Evolutionary conservation across 2,888 invertebrate genomes (phyloP), one percentile per base, ranked within the genome.

Genomic region (Embidobia sp.): DNA sequence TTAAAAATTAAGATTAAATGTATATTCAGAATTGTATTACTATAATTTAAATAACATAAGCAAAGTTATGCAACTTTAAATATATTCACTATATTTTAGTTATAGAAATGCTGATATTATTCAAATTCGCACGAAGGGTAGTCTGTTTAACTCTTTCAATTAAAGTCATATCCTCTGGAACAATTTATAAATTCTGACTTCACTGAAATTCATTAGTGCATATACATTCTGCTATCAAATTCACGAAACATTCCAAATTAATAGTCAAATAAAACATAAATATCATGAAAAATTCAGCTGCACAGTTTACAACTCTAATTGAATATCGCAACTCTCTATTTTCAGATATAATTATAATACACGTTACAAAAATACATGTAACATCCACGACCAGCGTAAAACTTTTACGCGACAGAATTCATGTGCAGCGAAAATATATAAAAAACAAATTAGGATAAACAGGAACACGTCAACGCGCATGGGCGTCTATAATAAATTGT

Each of bases 351-450:
- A 22, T 22, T 22, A 4, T 22, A n/a, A n/a, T n/a, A n/a, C n/a
- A n/a, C n/a, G n/a, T n/a, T n/a, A n/a, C n/a, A n/a, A n/a, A n/a
- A n/a, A n/a, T n/a, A n/a, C n/a, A n/a, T n/a, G n/a, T n/a, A n/a
- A n/a, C n/a, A 6, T 22, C 22, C 22, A 22, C 6, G 6, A 22
- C 3, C 3, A 6, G 6, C 33, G 33, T 46, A 46, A 33, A 46
- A 29, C 8, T 59, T 46, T 59, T 59, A 59, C 31, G 46, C 33
- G 10, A 13, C 11, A 61, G 48, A 48, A 16, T 11, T 37, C 35
- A 48, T 61, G 61, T 48, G 48, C 61, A 48, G 35, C 48, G 10
- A 46, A 61, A 61, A 49, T 63, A 49, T 63, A 49, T 49, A 40
- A 55, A 46, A 44, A 64, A 37, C 18, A 53, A 64, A 53, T 64